Evolutionary conservation across 1,140 invertebrate genomes (phyloP), one percentile per base, ranked within the genome.

Genomic region (Sipha flava): DNA sequence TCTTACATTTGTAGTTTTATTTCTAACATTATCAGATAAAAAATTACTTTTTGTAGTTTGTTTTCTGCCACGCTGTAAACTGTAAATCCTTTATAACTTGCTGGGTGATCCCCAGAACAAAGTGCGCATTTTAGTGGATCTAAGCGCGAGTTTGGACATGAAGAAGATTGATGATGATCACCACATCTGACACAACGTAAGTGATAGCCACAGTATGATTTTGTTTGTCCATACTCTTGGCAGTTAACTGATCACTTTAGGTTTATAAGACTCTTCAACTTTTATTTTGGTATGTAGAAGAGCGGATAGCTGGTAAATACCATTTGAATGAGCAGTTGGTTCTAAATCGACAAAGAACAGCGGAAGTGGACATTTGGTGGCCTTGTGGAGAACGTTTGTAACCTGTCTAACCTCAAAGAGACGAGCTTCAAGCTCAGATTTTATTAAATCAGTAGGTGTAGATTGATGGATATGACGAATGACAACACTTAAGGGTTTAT

Each of bases 51-150:
- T 43, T 6, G 62, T 16, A 16, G 12, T 34, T 62, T 16, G 34
- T 43, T 37, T 66, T 40, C 23, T 66, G n/a, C 2, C 16, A 21
- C 34, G 62, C 21, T 70, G 79, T 85, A 83, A 7, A 84, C 9
- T 6, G 40, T 12, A 43, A n/a, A 52, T 9, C 52, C 52, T 18
- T 57, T 57, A 6, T 29, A 57, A 14, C 23, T 57, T 5, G 52
- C 52, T 1, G 52, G 52, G 12, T 26, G 26, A 14, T 16, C 6
- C 3, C 12, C 52, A 16, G 52, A 57, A 16, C 52, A 57, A 23
- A 57, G 23, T 26, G 52, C 52, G 16, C 26, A 57, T 29, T 29
- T 57, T 12, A 10, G 23, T 54, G 54, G 54, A 6, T 29, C 23
- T 1, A 12, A 26, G 12, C 54, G 26, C 29, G 23, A 14, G 7